Conservation (phyloP, 2,888 invertebrate genomes). For the Sylvicola cinctus region DNA sequence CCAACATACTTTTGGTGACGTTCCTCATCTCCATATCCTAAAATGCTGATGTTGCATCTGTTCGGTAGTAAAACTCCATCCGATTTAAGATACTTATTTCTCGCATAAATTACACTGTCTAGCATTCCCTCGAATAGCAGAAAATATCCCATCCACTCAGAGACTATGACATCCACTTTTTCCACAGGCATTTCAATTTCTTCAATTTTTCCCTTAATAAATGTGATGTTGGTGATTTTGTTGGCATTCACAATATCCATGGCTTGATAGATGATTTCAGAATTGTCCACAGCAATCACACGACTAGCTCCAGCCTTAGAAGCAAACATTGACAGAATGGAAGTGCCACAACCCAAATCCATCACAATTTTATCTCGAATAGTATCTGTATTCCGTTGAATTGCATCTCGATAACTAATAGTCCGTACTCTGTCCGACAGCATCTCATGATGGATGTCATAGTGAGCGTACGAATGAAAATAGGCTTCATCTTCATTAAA, state of each 20-base stretch:
- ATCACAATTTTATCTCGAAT: slow-evolving; percentile 63
- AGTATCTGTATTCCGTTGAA: slow-evolving; percentile 46
- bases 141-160: slow-evolving; percentile 99
- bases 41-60: slow-evolving; percentile 58
- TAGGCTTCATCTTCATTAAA: slow-evolving; percentile 52
- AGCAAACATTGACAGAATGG: slow-evolving; percentile 95
- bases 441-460: slow-evolving; percentile 89
- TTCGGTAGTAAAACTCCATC: slow-evolving; percentile 67
- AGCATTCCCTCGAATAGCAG: slow-evolving; percentile 92
- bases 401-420: slow-evolving; percentile 67
- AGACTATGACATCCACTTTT: slow-evolving; percentile 79
- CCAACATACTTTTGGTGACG: slow-evolving; percentile 51
- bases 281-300: slow-evolving; percentile 89
- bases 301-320: slow-evolving; percentile 80
- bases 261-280: slow-evolving; percentile 87
- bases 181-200: slow-evolving; percentile 50
- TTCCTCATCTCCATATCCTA: slow-evolving; percentile 57
- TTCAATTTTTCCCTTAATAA: slow-evolving; percentile 73
- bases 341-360: slow-evolving; percentile 96
- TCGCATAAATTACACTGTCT: slow-evolving; percentile 76
- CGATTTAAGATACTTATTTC: slow-evolving; percentile 56
- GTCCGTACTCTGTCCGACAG: slow-evolving; percentile 70
- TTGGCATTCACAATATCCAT: slow-evolving; percentile 62
- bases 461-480: slow-evolving; percentile 72
- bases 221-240: slow-evolving; percentile 37